A percentile compares a stretch with the other conserved stretches of the same genome.
phyloP scores from a whole-genome alignment of 2,888 invertebrate genomes.

The Chymomyza procnemis region DNA sequence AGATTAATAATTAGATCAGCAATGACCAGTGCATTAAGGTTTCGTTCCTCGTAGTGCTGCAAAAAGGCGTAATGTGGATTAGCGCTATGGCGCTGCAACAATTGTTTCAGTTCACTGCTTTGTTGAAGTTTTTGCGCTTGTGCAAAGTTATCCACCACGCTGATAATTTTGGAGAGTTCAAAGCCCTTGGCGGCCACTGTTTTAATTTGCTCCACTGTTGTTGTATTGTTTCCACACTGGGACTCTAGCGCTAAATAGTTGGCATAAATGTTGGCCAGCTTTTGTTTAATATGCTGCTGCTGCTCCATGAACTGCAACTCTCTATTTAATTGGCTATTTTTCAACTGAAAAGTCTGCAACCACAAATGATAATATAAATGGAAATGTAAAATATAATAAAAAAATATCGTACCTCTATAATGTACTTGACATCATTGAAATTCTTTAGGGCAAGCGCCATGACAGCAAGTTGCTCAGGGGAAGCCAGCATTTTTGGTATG shows the following conservation, averaged over 20 bases:
- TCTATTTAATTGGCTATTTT: slow-evolving; percentile 82
- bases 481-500: slow-evolving; percentile 83
- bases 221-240: slow-evolving; percentile 33
- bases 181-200: slow-evolving; percentile 81
- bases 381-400: neutral
- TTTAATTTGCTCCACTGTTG: slow-evolving; percentile 79
- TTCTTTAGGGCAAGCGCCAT: slow-evolving; percentile 87
- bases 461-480: slow-evolving; percentile 86
- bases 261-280: slow-evolving; percentile 71
- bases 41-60: slow-evolving; percentile 69
- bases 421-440: slow-evolving; percentile 86
- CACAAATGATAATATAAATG: neutral
- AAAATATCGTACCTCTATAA: slow-evolving; percentile 89
- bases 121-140: slow-evolving; percentile 70
- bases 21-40: slow-evolving; percentile 71
- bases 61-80: slow-evolving; percentile 72
- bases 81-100: slow-evolving; percentile 65
- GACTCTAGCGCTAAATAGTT: slow-evolving; percentile 69
- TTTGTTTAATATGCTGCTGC: slow-evolving; percentile 78
- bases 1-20: slow-evolving; percentile 76
- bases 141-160: slow-evolving; percentile 82
- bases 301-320: slow-evolving; percentile 86
- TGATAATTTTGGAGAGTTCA: slow-evolving; percentile 82
- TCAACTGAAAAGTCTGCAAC: slow-evolving; percentile 85
- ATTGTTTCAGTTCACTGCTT: slow-evolving; percentile 55